These are phyloP conservation scores for Chaenogobius annularis DNA, from an alignment of 2,113 vertebrate species.

Conservation along the genomic window DNA sequence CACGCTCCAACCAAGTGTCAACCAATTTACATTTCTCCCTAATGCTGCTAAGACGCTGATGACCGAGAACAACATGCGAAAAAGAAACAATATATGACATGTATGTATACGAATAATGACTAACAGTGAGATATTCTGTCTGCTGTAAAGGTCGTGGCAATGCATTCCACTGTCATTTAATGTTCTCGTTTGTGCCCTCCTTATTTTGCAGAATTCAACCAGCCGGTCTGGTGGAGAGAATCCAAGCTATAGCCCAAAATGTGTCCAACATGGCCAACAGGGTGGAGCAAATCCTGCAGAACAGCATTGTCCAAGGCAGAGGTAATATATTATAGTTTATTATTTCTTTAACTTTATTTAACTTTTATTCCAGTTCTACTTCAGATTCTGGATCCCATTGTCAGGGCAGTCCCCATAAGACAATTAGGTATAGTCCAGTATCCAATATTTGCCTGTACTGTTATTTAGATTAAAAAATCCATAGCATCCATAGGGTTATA, in stretches of 20 bases:
- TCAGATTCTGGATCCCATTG: too few species aligned
- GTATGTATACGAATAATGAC: background rate
- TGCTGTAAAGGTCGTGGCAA: background rate
- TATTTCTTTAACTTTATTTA: background rate
- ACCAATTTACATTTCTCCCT: constrained; percentile 57
- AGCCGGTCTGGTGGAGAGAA: constrained; percentile 87
- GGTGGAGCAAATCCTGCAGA: constrained; percentile 93
- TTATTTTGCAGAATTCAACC: constrained; percentile 81
- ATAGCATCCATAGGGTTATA: too few species aligned
- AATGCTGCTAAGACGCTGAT: constrained; percentile 37
- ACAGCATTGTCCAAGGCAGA: constrained; percentile 84
- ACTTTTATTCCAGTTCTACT: too few species aligned
- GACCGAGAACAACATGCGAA: constrained; percentile 12
- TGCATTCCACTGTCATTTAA: background rate
- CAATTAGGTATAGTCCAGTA: too few species aligned
- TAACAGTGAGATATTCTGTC: background rate
- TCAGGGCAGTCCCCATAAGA: too few species aligned
- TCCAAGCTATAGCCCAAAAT: constrained; percentile 97
- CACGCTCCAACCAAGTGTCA: constrained; percentile 71
- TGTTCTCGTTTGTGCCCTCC: background rate
- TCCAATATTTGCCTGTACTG: too few species aligned
- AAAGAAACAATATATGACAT: background rate
- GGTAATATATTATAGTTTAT: constrained; percentile 61
- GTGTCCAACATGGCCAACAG: constrained; percentile 92
- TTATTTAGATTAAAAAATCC: too few species aligned